Evolutionary conservation across 2,113 vertebrate genomes (phyloP).

Genomic region (Indicator indicator): DNA sequence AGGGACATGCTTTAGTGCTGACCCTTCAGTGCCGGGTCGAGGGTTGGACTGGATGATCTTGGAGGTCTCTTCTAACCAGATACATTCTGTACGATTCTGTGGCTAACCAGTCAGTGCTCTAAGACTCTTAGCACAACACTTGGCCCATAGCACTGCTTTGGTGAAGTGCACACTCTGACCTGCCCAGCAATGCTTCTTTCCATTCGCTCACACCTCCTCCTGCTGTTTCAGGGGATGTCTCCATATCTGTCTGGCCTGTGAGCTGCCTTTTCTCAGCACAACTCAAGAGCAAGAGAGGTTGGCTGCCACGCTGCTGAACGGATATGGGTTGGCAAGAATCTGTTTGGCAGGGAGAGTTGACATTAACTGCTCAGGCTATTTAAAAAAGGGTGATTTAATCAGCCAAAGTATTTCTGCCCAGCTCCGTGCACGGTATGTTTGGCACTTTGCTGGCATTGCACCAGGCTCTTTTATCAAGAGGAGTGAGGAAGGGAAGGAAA

Average conservation of each 20-base stretch:
- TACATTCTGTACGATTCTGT: no score
- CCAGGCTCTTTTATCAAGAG: constrained; percentile 47
- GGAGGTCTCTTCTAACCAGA: no score
- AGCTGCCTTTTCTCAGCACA: constrained; percentile 31
- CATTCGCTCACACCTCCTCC: neutral
- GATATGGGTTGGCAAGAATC: constrained; percentile 25
- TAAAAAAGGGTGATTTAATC: constrained; percentile 65
- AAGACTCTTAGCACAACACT: neutral
- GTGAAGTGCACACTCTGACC: neutral
- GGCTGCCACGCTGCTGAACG: neutral
- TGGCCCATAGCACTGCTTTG: neutral
- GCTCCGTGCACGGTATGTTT: neutral
- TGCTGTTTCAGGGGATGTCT: neutral
- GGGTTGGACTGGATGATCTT: no score
- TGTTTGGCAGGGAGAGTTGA: constrained; percentile 45
- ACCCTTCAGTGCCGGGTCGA: no score
- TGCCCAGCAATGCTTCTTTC: neutral
- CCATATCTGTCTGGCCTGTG: neutral
- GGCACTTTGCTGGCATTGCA: constrained; percentile 41
- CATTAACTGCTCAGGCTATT: constrained; percentile 48
- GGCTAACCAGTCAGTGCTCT: fast-evolving
- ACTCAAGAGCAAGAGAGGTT: constrained; percentile 15
- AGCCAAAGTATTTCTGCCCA: constrained; percentile 47
- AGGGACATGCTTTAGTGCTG: no score
- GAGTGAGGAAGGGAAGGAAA: constrained; percentile 37